A percentile compares a stretch with the other conserved stretches of the same genome.
Conservation (phyloP, 2,888 invertebrate species). For the Hanleya hanleyi region DNA sequence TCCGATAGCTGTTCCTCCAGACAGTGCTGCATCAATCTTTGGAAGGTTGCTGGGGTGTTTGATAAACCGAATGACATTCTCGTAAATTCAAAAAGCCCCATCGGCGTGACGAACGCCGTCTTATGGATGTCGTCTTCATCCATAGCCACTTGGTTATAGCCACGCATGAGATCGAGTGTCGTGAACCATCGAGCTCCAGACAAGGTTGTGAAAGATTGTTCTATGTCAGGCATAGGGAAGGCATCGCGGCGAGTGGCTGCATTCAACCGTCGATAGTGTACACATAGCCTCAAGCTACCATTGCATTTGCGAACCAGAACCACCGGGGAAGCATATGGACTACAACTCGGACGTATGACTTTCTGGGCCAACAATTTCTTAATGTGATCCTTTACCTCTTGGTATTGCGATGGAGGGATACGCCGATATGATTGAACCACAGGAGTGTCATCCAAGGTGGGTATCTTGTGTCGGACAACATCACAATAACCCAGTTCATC, state of each 20-base stretch:
- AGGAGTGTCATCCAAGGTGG: constrained; percentile 6
- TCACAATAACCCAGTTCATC: not conserved
- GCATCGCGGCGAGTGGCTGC: constrained; percentile 29
- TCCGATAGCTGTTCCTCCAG: not conserved
- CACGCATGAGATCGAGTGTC: constrained; percentile 33
- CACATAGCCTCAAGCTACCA: constrained; percentile 26
- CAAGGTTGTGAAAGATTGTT: constrained; percentile 38
- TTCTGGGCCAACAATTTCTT: constrained; percentile 16
- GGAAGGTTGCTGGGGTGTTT: not conserved
- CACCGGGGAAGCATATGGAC: constrained; percentile 39
- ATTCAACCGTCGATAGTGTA: constrained; percentile 35
- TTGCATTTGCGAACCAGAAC: constrained; percentile 38
- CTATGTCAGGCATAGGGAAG: constrained; percentile 16
- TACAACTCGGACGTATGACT: constrained; percentile 33
- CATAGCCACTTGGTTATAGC: constrained; percentile 32
- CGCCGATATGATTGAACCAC: constrained; percentile 8
- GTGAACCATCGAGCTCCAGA: constrained; percentile 25
- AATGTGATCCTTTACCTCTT: constrained; percentile 26
- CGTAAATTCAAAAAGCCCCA: too few relatives aligned
- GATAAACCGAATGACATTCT: not conserved
- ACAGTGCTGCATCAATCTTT: not conserved
- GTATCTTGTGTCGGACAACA: not conserved
- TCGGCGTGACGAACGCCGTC: too few relatives aligned
- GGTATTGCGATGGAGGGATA: too few relatives aligned
- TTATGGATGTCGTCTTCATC: too few relatives aligned